Evolutionary conservation across 2,888 invertebrate genomes (phyloP).

Genomic region (Epirrhoe tristata): DNA sequence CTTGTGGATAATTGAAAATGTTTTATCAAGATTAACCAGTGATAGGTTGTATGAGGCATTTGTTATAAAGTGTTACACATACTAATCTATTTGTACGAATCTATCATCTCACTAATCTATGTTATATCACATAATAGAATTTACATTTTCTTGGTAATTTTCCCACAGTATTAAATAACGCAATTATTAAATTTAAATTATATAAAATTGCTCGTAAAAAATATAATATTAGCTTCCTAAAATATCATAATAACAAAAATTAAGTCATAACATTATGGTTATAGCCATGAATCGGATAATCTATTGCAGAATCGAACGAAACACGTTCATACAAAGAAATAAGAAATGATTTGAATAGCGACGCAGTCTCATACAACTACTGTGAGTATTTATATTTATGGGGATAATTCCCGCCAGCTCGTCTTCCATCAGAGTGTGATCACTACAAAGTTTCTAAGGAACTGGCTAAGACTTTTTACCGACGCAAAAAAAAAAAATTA

Average conservation of each 20-base stretch:
- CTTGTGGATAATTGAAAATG: constrained; percentile 21
- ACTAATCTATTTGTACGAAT: no score
- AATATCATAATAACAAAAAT: constrained; percentile 22
- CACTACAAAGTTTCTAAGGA: not conserved
- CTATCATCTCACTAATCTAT: no score
- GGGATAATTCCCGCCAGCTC: not conserved
- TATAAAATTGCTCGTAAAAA: constrained; percentile 22
- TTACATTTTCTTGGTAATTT: no score
- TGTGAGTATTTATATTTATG: constrained; percentile 31
- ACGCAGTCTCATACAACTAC: constrained; percentile 7
- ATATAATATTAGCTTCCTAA: constrained; percentile 21
- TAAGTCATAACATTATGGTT: constrained; percentile 19
- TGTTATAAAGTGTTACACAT: no score
- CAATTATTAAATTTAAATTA: constrained; percentile 14
- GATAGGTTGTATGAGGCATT: not conserved
- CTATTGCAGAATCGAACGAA: constrained; percentile 9
- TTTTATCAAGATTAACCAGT: constrained; percentile 7
- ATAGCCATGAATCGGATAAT: constrained; percentile 12
- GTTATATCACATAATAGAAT: no score
- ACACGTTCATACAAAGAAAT: constrained; percentile 3
- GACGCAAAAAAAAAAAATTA: no score
- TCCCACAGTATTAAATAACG: constrained; percentile 19
- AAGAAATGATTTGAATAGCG: constrained; percentile 8
- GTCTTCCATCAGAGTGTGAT: constrained; percentile 15
- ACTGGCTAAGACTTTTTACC: not conserved